phyloP scores from a whole-genome alignment of 1,140 invertebrate genomes.

The Coenobita brevimanus region DNA sequence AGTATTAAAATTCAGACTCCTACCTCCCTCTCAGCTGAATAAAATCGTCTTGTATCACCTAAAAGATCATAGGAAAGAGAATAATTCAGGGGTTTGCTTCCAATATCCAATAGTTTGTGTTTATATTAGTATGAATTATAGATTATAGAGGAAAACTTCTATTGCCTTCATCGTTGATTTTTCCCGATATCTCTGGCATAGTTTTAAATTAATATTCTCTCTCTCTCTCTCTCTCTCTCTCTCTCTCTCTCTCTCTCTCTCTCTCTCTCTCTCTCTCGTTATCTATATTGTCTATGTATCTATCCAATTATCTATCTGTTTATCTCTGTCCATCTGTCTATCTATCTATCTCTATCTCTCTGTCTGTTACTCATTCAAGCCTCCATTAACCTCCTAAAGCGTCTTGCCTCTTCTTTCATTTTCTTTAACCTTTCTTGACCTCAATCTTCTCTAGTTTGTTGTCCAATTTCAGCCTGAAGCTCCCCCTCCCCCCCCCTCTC shows the following conservation, averaged over 20 bases:
- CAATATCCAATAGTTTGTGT: no score
- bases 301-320: not conserved
- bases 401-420: not conserved
- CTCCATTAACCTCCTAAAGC: not conserved
- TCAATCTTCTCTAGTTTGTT: not conserved
- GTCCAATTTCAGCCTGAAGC: not conserved
- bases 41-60: no score
- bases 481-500: not conserved
- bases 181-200: not conserved
- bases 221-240: constrained; percentile 20
- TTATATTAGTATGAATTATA: no score
- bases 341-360: not conserved
- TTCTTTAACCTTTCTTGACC: not conserved
- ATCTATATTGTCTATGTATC: no score
- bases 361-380: not conserved
- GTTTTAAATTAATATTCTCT: not conserved
- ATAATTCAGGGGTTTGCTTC: no score
- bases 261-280: no score
- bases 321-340: no score
- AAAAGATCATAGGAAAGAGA: no score
- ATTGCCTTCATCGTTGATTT: not conserved
- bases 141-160: not conserved
- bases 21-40: no score
- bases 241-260: no score
- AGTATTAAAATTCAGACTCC: no score